phyloP scores from a whole-genome alignment of 2,113 vertebrate genomes.

The Pristiophorus japonicus region DNA sequence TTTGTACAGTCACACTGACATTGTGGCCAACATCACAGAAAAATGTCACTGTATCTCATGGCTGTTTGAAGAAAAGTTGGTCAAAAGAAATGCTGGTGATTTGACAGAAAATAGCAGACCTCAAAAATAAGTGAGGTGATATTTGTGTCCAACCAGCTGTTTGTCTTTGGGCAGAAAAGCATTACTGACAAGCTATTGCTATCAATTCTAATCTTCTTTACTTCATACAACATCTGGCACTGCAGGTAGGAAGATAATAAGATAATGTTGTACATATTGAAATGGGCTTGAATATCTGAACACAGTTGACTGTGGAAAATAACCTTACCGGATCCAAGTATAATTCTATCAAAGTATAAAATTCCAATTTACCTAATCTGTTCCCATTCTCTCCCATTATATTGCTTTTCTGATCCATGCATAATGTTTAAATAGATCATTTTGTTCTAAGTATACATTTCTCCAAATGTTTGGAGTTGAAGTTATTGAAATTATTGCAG shows the following conservation, averaged over 20 bases:
- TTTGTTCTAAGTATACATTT: neutral
- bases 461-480: neutral
- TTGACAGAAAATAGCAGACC: neutral
- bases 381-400: neutral
- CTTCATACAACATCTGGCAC: constrained; percentile 21
- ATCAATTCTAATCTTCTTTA: constrained; percentile 32
- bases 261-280: constrained; percentile 34
- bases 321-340: constrained; percentile 14
- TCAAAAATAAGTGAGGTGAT: constrained; percentile 24
- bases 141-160: neutral
- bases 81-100: neutral
- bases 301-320: constrained; percentile 5
- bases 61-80: neutral
- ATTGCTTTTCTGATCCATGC: neutral
- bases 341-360: constrained; percentile 34
- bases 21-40: neutral
- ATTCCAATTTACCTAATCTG: constrained; percentile 30
- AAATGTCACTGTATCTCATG: neutral
- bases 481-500: no score
- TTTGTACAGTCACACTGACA: neutral
- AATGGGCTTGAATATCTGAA: constrained; percentile 37
- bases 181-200: neutral
- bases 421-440: neutral
- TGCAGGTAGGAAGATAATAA: constrained; percentile 26
- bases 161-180: neutral